phyloP scores from a whole-genome alignment of 2,113 vertebrate species.

The Pleuronectes platessa region DNA sequence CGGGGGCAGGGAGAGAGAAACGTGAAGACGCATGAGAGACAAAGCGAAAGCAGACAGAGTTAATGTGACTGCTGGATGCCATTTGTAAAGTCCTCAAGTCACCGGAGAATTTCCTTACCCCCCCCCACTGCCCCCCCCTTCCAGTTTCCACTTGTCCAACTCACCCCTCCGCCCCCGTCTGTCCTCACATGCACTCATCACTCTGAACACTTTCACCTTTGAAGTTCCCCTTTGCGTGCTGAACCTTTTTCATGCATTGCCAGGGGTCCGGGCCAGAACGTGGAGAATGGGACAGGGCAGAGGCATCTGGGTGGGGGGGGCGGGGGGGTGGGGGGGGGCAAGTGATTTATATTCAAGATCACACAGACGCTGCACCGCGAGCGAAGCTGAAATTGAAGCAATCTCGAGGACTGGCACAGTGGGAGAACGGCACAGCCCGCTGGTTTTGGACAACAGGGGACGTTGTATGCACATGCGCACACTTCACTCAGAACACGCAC shows the following conservation, averaged over 20 bases:
- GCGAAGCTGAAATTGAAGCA: slow-evolving; percentile 47
- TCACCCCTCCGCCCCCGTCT: background rate
- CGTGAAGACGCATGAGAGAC: slow-evolving; percentile 42
- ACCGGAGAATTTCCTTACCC: slow-evolving; percentile 49
- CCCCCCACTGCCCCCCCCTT: background rate
- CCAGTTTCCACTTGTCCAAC: slow-evolving; percentile 34
- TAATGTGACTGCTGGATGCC: slow-evolving; percentile 42
- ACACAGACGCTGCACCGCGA: slow-evolving; percentile 60
- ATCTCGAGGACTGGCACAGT: background rate
- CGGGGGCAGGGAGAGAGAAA: background rate
- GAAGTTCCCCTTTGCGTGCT: slow-evolving; percentile 65
- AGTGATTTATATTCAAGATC: slow-evolving; percentile 68
- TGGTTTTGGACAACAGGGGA: slow-evolving; percentile 51
- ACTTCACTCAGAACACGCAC: slow-evolving; percentile 31
- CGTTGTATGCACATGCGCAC: background rate
- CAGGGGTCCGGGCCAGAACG: slow-evolving; percentile 58
- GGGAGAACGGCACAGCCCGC: background rate
- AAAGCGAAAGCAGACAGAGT: slow-evolving; percentile 41
- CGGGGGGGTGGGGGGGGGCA: slow-evolving; percentile 8
- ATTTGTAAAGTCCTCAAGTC: slow-evolving; percentile 51
- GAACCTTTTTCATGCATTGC: slow-evolving; percentile 62
- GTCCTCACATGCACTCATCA: slow-evolving; percentile 46
- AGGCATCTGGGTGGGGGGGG: background rate
- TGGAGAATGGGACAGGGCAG: slow-evolving; percentile 58
- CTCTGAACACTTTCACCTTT: slow-evolving; percentile 56